Base-by-base conservation (phyloP, 2,113 vertebrate species). In the Phasianus colchicus region DNA sequence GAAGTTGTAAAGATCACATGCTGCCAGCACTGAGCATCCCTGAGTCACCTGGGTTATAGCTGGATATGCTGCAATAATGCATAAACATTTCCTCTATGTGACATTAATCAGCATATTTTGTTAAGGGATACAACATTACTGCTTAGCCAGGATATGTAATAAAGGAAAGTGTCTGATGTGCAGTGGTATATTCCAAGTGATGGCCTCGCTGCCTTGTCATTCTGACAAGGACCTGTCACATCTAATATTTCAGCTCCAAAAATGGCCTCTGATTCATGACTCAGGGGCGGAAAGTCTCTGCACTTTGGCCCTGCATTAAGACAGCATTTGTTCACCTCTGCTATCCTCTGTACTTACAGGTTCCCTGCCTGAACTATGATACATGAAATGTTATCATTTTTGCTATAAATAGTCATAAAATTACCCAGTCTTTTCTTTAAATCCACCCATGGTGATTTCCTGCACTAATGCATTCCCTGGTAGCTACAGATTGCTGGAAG, bases 321-420 rank as follows among this genome's bases (percentile, higher is more conserved):
- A 43, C 42, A 71, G 10, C 7, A 13, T n/a, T 60, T 74, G 45
- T 38, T 80, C 45, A 42, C 36, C 18, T 2, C 9, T 22, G 42
- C 8, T 38, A 63, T 40, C 36, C 25, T 1, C 30, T 3, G 20
- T 3, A 29, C 6, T 8, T 43, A 3, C 27, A 55, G 15, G 3
- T 6, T 38, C 63, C 29, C 55, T 45, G 42, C 57, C 50, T 12
- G 27, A 81, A 8, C 11, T 29, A 6, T 1, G 25, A 30, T 47
- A 6, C 20, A 17, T 13, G 2, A 72, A 83, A 72, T 2, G 6
- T 5, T 43, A 24, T 6, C 2, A 32, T 60, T 47, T 47, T 66
- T 88, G 18, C 70, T 69, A 40, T 12, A 2, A 29, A 2, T 30
- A 42, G 48, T 45, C 10, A 17, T 22, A 13, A 7, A n/a, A 13